phyloP scores from a whole-genome alignment of 2,888 invertebrate genomes.

The Gasteruption jaculator region DNA sequence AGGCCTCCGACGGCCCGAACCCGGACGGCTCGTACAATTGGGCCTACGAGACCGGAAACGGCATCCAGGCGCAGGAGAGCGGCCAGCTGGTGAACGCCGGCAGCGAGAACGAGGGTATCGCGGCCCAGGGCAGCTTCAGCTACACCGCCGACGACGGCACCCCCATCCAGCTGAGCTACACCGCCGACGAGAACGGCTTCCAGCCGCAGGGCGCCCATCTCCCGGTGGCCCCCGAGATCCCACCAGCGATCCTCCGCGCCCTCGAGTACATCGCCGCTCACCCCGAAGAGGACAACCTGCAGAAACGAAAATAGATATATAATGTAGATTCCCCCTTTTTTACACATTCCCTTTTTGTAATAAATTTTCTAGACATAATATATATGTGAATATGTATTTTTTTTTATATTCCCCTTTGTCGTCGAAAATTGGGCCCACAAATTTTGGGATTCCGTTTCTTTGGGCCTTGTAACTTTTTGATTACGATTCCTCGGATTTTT shows the following conservation, averaged over 20 bases:
- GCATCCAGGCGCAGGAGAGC: constrained; percentile 50
- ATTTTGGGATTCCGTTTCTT: too few relatives aligned
- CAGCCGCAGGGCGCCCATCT: constrained; percentile 57
- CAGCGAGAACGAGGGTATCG: constrained; percentile 52
- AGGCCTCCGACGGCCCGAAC: constrained; percentile 41
- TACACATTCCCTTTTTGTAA: too few relatives aligned
- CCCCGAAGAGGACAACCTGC: constrained; percentile 39
- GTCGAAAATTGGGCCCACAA: too few relatives aligned
- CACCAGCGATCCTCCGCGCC: constrained; percentile 46
- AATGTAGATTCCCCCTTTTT: too few relatives aligned
- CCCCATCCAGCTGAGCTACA: constrained; percentile 57
- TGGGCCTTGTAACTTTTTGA: too few relatives aligned
- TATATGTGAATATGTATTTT: too few relatives aligned
- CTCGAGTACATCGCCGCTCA: constrained; percentile 45
- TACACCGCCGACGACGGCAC: constrained; percentile 63
- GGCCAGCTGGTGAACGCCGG: constrained; percentile 58
- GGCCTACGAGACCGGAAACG: constrained; percentile 53
- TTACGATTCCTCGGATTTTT: too few relatives aligned
- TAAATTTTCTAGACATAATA: too few relatives aligned
- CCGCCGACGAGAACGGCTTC: constrained; percentile 69
- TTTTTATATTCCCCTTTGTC: too few relatives aligned
- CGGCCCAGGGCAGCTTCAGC: constrained; percentile 53
- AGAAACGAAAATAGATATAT: too few relatives aligned
- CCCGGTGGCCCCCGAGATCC: constrained; percentile 46
- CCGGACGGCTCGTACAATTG: constrained; percentile 45